Base-by-base conservation (phyloP, 2,797 vertebrate genomes). In the Sebastes iracundus region DNA sequence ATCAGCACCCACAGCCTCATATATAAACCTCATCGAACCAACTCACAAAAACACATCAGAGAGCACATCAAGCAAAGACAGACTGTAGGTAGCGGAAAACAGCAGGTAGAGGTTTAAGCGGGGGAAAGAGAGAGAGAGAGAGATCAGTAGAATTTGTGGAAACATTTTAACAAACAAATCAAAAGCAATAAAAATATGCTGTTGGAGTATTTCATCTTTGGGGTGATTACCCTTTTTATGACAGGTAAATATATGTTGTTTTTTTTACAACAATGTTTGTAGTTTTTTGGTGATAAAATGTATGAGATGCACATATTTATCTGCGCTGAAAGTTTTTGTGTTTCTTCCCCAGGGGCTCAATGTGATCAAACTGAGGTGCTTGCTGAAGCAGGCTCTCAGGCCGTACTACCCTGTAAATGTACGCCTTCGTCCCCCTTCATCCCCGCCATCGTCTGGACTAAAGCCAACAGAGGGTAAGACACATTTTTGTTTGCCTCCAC, bases 371-470 rank as follows among this genome's bases (percentile, higher is more conserved):
- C 25, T 0, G 94, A 95, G 69, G 81, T 95, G 28, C 16, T 94
- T 7, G 93, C 56, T 20, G 83, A 80, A 56, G 77, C 20, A 1
- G 94, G 92, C 13, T 92, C 93, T 6, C 27, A 73, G 66, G 93
- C 81, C 20, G 22, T 92, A 3, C 46, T 96, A 3, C 93, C 95
- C 13, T 96, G 95, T 77, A 32, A 68, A 56, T 65, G 12, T 25
- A n/a, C 1, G 5, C 0, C 23, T 23, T 20, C 1, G 0, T 49
- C 18, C 1, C 0, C 4, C 1, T 1, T 2, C 16, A 28, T 61
- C 16, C 52, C 77, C 1, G 1, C 7, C 5, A 75, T 95, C 38
- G 1, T 63, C 25, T 96, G 95, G 95, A 83, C 1, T 4, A 92
- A 90, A 78, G 56, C 0, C 4, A 16, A 49, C 16, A 63, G 27